Base-by-base conservation (phyloP, 2,888 invertebrate species). In the Seira musarum region DNA sequence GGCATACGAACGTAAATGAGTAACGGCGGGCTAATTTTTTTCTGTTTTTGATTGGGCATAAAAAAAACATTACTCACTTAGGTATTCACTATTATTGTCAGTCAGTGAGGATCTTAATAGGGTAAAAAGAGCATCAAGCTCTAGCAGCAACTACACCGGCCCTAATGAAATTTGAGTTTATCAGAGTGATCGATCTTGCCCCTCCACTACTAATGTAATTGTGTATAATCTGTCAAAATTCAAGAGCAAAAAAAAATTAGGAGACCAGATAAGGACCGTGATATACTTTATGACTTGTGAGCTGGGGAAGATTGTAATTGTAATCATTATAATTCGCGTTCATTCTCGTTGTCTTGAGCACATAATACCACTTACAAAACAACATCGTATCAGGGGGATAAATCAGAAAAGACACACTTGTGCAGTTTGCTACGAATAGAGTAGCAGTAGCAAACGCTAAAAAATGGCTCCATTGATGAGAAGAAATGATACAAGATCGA, bases 101-200 rank as follows among this genome's bases (percentile, higher is more conserved):
- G 80, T 80, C 71, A 80, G 30, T 30, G 30, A 30, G 61, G 61
- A 75, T 75, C 80, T 71, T 30, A 80, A 80, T 70, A 80, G 76
- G 81, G 76, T 35, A 68, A 72, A 53, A 30, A 53, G 17, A 17
- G 53, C 53, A 53, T n/a, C n/a, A 40, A 40, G 40, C 40, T n/a
- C n/a, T n/a, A n/a, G 40, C 40, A 40, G 40, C 40, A 40, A 8
- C 13, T 40, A 8, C 13, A 8, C 40, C 57, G 49, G 61, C 22
- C 60, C 81, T 81, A 81, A 81, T 81, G 81, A 81, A 81, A 76
- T 76, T 81, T 81, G 71, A 81, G 81, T 76, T 80, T 81, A 81
- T 81, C 81, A 67, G 25, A 64, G 72, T 72, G 67, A 76, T 71
- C 68, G 66, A 81, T 81, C 81, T 76, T 53, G 67, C 81, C 53